A percentile compares a stretch with the other conserved stretches of the same genome.
Conservation (phyloP, 2,888 invertebrate species). For the Chymomyza procnemis region DNA sequence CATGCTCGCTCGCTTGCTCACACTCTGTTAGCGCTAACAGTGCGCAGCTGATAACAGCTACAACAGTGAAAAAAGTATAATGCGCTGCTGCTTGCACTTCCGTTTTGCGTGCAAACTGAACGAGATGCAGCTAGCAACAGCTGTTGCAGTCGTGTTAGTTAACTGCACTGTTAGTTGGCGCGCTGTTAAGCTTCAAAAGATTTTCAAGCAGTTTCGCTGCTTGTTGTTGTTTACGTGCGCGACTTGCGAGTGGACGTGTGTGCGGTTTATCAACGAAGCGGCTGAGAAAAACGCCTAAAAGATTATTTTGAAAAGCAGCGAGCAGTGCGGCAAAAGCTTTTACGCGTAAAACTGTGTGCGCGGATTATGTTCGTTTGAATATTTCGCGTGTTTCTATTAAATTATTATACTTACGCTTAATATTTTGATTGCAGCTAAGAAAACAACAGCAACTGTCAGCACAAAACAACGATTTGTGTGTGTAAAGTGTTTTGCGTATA, state of each 20-base stretch:
- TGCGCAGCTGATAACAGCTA: fast-evolving
- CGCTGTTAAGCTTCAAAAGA: not conserved
- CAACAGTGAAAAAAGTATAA: too few relatives aligned
- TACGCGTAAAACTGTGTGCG: not conserved
- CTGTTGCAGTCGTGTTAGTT: not conserved
- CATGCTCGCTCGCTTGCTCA: too few relatives aligned
- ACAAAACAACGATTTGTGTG: not conserved
- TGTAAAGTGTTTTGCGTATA: constrained; percentile 42
- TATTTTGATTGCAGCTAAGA: not conserved
- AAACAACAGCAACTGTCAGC: not conserved
- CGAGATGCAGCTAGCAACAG: not conserved
- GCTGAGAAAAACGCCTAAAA: not conserved
- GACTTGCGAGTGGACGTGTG: not conserved
- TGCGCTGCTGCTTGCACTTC: not conserved
- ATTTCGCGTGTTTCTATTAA: not conserved
- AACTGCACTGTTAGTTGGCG: not conserved
- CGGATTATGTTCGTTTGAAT: not conserved
- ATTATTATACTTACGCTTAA: not conserved
- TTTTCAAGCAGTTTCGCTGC: not conserved
- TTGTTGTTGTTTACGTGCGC: not conserved
- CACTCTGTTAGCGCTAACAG: too few relatives aligned
- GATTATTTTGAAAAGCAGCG: not conserved
- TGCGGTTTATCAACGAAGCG: not conserved
- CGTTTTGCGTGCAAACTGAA: too few relatives aligned
- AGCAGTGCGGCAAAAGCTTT: not conserved